Evolutionary conservation across 1,140 invertebrate genomes (phyloP).

Genomic region (Drosophila saltans): DNA sequence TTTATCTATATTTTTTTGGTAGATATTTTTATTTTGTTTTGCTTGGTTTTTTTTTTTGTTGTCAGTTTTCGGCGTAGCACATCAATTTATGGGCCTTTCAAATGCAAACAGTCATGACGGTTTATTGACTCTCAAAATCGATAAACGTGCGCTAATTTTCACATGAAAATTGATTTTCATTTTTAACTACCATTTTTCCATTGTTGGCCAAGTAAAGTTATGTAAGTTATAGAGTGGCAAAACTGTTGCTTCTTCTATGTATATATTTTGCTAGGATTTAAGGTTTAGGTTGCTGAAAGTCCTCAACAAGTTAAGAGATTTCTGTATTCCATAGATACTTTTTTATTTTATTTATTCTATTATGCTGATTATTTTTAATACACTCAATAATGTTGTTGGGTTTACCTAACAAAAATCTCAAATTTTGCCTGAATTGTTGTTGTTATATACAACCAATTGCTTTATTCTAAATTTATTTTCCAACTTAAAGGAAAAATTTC

Average conservation of each 20-base stretch:
- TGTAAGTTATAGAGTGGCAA: slow-evolving; percentile 18
- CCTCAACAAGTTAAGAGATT: no score
- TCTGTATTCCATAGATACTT: no score
- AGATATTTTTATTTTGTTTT: slow-evolving; percentile 8
- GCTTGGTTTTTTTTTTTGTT: slow-evolving; percentile 19
- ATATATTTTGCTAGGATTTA: no score
- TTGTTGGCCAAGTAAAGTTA: slow-evolving; percentile 30
- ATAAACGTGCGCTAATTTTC: slow-evolving; percentile 68
- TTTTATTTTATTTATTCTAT: no score
- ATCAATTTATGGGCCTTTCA: slow-evolving; percentile 61
- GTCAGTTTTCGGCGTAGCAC: slow-evolving; percentile 40
- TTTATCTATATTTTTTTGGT: slow-evolving; percentile 52
- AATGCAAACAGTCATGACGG: slow-evolving; percentile 53
- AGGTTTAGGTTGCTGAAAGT: no score
- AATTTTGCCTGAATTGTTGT: no score
- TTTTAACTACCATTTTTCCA: slow-evolving; percentile 5
- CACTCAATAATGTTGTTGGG: no score
- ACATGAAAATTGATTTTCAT: slow-evolving; percentile 50
- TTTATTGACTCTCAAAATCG: slow-evolving; percentile 24
- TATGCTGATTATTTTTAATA: no score
- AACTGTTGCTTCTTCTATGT: background rate
- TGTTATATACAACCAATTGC: no score
- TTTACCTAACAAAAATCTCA: no score
- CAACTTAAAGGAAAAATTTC: no score
- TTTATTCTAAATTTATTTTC: no score